Evolutionary conservation across 1,140 invertebrate species (phyloP), one percentile per base, ranked within the genome.

Genomic region (Drosophila teissieri): DNA sequence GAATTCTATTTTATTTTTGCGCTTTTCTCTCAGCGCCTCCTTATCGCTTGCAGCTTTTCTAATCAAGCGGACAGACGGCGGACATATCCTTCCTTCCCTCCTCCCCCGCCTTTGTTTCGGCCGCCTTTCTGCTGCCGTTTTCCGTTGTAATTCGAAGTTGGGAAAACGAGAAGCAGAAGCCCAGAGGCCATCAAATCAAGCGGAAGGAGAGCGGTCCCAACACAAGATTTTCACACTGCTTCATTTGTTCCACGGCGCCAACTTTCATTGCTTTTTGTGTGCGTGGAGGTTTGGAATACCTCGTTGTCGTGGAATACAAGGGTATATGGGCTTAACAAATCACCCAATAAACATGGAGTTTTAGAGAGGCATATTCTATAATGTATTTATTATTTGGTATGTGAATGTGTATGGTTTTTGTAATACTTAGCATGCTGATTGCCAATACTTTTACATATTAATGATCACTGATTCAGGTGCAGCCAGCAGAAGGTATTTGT

Each of bases 41-140:
- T 78, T 89, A 84, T 83, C 84, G 83, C 83, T 83, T 79, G 65
- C 79, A 88, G 84, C 84, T 80, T 73, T 89, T 89, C 85, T 84
- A 89, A 89, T 89, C 84, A 89, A 89, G 85, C 81, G 73, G 48
- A 82, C 68, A 63, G 64, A 79, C 75, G 49, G 42, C 54, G 64
- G 63, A 54, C 74, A 75, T 78, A 70, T 82, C 82, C 83, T 78
- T 78, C 51, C 64, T 52, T 36, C 51, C 64, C 44, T 17, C 46
- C 64, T 52, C 45, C n/a, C 45, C 27, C 27, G 27, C 17, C 64
- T 45, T 68, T 57, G 58, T 36, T 69, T 72, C 49, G 14, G 12
- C 14, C 14, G 37, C 37, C 37, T 39, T 10, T n/a, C 15, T 14
- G 12, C 45, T 24, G 45, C 22, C 19, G 3, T 12, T 15, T 22